Evolutionary conservation across 2,113 vertebrate genomes (phyloP).

Genomic region (Anser cygnoides): DNA sequence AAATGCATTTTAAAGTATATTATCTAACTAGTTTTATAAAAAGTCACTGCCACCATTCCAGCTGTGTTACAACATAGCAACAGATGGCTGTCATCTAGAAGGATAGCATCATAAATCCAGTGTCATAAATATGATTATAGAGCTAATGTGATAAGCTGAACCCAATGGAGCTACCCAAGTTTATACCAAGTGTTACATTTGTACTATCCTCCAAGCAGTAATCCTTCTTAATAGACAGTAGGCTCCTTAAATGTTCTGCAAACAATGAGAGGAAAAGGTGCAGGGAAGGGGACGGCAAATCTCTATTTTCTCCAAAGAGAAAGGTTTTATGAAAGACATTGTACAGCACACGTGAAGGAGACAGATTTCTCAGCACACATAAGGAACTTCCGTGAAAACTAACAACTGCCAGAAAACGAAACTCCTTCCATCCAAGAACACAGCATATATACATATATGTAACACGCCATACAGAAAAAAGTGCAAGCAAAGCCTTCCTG

Average conservation of each 20-base stretch:
- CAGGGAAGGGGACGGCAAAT: neutral
- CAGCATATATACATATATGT: neutral
- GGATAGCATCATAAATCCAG: neutral
- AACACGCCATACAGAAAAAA: neutral
- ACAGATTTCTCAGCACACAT: neutral
- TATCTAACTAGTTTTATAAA: neutral
- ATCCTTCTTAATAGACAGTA: neutral
- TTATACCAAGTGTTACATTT: neutral
- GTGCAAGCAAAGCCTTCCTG: neutral
- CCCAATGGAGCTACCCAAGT: neutral
- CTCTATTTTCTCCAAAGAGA: neutral
- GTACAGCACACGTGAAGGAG: neutral
- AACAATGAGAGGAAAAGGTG: neutral
- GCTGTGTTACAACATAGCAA: neutral
- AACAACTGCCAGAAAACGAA: neutral
- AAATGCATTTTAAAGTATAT: neutral
- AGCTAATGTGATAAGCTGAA: neutral
- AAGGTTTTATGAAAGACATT: neutral
- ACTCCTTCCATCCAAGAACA: neutral
- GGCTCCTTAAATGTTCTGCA: neutral
- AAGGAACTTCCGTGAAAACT: neutral
- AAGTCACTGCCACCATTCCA: neutral
- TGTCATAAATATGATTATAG: neutral
- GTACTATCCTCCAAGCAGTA: neutral
- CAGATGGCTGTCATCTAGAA: neutral